Conservation (phyloP, 2,888 invertebrate species). For the Nebria brevicollis region DNA sequence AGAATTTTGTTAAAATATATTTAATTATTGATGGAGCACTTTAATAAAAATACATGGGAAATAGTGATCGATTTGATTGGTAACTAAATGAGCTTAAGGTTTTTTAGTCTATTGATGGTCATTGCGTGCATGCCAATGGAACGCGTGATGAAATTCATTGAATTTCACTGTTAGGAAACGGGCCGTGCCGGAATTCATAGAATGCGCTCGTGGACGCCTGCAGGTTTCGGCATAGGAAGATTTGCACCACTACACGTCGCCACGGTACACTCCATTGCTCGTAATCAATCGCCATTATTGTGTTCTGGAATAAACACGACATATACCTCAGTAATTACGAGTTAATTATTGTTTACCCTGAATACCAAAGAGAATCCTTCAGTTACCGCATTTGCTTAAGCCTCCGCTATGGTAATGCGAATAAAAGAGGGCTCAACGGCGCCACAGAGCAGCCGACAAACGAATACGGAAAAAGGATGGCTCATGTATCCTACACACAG, state of each 20-base stretch:
- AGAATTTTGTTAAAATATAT: no score
- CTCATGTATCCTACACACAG: neutral
- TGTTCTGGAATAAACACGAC: slow-evolving; percentile 22
- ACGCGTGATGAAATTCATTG: slow-evolving; percentile 30
- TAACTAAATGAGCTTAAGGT: neutral
- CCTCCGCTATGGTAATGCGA: slow-evolving; percentile 28
- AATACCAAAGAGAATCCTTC: slow-evolving; percentile 23
- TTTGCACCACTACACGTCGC: neutral
- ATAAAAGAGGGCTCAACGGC: slow-evolving; percentile 9
- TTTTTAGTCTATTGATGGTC: neutral
- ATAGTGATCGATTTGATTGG: no score
- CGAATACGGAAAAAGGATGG: neutral
- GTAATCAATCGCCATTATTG: slow-evolving; percentile 28
- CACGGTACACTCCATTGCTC: slow-evolving; percentile 35
- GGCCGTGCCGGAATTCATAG: slow-evolving; percentile 38
- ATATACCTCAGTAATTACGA: slow-evolving; percentile 20
- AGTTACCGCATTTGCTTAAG: slow-evolving; percentile 21
- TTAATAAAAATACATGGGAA: no score
- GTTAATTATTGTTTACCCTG: slow-evolving; percentile 21
- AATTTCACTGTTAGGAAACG: slow-evolving; percentile 19
- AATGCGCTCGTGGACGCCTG: slow-evolving; percentile 22
- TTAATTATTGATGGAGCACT: no score
- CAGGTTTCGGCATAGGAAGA: neutral
- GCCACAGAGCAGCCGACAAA: neutral
- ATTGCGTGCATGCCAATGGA: slow-evolving; percentile 33